phyloP scores from a whole-genome alignment of 2,888 invertebrate genomes.

The Pasiphila rectangulata region DNA sequence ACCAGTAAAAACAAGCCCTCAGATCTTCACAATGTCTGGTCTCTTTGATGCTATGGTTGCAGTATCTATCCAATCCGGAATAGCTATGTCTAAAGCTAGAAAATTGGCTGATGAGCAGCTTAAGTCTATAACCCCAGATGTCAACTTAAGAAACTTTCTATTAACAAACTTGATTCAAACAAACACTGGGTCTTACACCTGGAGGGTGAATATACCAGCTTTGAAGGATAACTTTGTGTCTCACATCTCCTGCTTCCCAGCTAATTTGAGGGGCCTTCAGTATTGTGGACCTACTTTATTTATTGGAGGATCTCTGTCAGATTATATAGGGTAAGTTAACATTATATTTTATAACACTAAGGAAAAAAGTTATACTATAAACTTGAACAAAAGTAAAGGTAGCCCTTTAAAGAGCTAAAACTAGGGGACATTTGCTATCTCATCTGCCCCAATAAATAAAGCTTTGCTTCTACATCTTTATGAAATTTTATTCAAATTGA shows the following conservation, averaged over 20 bases:
- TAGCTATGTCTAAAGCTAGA: conserved; percentile 86
- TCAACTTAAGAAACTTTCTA: conserved; percentile 87
- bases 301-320: conserved; percentile 90
- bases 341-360: conserved; percentile 3
- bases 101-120: conserved; percentile 83
- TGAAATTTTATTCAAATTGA: no score
- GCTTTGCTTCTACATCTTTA: neutral
- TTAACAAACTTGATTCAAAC: conserved; percentile 91
- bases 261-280: conserved; percentile 65
- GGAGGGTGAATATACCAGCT: conserved; percentile 90
- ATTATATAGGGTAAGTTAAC: conserved; percentile 88
- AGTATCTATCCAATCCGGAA: conserved; percentile 81
- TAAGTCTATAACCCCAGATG: conserved; percentile 76
- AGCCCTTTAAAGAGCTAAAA: no score
- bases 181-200: conserved; percentile 83
- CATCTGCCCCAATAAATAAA: neutral
- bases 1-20: conserved; percentile 83
- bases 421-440: no score
- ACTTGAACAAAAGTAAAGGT: neutral
- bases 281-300: conserved; percentile 89
- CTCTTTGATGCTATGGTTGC: conserved; percentile 85
- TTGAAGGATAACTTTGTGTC: conserved; percentile 84
- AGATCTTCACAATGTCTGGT: conserved; percentile 81
- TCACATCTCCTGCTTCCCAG: conserved; percentile 84
- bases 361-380: neutral